Percentiles rank a stretch among this genome's conserved stretches.
Conservation (phyloP, 2,113 vertebrate species). For the Coptodon rendalli region DNA sequence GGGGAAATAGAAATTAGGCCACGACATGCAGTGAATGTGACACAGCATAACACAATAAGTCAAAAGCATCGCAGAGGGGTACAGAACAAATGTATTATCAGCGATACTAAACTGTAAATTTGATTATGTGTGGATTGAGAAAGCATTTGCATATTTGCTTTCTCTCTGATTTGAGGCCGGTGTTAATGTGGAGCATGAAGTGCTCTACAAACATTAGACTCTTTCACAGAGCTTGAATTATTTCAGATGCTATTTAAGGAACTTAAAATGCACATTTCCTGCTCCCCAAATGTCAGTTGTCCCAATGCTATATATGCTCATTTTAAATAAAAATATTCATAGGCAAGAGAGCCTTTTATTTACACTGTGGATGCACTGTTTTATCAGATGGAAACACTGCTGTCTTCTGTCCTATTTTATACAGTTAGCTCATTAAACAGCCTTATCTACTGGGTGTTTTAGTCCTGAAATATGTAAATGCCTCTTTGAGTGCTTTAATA, state of each 20-base stretch:
- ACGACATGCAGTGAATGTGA: neutral
- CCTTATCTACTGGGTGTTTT: neutral
- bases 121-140: rapidly evolving
- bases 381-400: neutral
- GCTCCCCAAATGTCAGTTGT: neutral
- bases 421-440: neutral
- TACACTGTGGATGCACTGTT: neutral
- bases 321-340: neutral
- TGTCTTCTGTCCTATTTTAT: neutral
- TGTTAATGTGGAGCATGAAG: neutral
- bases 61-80: neutral
- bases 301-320: neutral
- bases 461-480: neutral
- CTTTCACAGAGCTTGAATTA: neutral
- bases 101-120: neutral
- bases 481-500: neutral
- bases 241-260: neutral
- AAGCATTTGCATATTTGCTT: neutral
- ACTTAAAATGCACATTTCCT: neutral
- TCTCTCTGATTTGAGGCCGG: neutral
- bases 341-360: neutral
- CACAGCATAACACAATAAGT: neutral
- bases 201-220: neutral
- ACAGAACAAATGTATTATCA: neutral
- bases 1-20: neutral